phyloP scores from a whole-genome alignment of 2,888 invertebrate species.

The Baronia brevicornis region DNA sequence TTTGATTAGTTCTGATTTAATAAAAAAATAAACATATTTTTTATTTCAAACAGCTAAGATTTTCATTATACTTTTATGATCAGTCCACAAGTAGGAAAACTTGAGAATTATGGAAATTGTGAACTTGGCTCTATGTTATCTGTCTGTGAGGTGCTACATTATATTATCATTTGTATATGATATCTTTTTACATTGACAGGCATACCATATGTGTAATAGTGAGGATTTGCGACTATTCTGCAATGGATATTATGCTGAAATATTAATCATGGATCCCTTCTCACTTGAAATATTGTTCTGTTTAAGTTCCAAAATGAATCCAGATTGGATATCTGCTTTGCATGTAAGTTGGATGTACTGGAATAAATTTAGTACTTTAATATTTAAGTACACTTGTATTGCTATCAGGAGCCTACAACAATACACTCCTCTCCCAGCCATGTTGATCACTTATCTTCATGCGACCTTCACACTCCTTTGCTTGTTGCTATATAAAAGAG shows the following conservation, averaged over 20 bases:
- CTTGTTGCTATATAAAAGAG: no score
- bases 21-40: no score
- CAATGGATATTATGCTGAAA: conserved; percentile 98
- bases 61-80: no score
- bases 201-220: conserved; percentile 88
- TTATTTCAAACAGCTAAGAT: no score
- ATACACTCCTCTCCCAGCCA: background rate
- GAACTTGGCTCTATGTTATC: conserved; percentile 93
- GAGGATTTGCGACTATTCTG: conserved; percentile 93
- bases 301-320: conserved; percentile 95
- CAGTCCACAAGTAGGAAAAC: no score
- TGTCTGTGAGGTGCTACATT: conserved; percentile 83
- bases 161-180: background rate
- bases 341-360: conserved; percentile 79
- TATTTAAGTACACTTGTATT: no score
- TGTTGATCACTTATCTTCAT: no score
- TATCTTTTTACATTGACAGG: conserved; percentile 50
- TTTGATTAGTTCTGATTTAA: no score
- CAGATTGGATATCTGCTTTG: conserved; percentile 98
- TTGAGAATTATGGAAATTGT: no score
- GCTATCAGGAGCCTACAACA: background rate
- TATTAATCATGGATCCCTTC: conserved; percentile 97
- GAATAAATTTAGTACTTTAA: background rate
- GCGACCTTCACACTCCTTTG: no score
- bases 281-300: conserved; percentile 93